Evolutionary conservation across 1,140 invertebrate genomes (phyloP).

Genomic region (Tribolium castaneum): DNA sequence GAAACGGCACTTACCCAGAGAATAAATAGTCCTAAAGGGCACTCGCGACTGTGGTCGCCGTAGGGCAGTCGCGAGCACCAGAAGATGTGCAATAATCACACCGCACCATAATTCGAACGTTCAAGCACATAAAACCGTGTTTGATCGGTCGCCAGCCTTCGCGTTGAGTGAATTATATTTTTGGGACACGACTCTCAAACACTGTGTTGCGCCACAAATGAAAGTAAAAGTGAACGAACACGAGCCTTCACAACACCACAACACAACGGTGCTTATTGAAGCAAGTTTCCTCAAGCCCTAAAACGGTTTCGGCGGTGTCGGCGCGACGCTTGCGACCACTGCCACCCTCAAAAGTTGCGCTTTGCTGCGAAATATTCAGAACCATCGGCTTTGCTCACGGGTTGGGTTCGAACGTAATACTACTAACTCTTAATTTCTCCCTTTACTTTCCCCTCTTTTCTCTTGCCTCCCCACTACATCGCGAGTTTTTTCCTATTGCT

Average conservation of each 20-base stretch:
- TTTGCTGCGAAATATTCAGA: conserved; percentile 44
- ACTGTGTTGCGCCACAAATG: conserved; percentile 62
- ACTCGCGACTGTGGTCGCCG: conserved; percentile 54
- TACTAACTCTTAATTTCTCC: conserved; percentile 63
- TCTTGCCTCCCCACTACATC: conserved; percentile 56
- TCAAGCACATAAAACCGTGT: conserved; percentile 47
- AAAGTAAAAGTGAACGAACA: conserved; percentile 64
- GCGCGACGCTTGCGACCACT: conserved; percentile 1
- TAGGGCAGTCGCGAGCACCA: conserved; percentile 56
- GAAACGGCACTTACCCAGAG: conserved; percentile 48
- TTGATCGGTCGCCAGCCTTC: conserved; percentile 53
- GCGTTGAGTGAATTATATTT: conserved; percentile 61
- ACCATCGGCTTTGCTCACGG: conserved; percentile 53
- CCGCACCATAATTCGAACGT: conserved; percentile 55
- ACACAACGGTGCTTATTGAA: conserved; percentile 49
- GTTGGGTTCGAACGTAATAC: conserved; percentile 60
- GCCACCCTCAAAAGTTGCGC: conserved; percentile 44
- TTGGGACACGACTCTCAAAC: conserved; percentile 60
- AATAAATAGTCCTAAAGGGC: conserved; percentile 53
- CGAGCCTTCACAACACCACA: conserved; percentile 59
- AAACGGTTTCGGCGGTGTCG: conserved; percentile 2
- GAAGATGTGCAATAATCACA: conserved; percentile 51
- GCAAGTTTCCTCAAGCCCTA: conserved; percentile 52
- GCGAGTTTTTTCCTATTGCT: conserved; percentile 60
- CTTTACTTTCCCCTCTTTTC: conserved; percentile 65